These are phyloP conservation scores for Ptychobarbus kaznakovi DNA, from an alignment of 2,797 vertebrate species.

Conservation along the genomic window DNA sequence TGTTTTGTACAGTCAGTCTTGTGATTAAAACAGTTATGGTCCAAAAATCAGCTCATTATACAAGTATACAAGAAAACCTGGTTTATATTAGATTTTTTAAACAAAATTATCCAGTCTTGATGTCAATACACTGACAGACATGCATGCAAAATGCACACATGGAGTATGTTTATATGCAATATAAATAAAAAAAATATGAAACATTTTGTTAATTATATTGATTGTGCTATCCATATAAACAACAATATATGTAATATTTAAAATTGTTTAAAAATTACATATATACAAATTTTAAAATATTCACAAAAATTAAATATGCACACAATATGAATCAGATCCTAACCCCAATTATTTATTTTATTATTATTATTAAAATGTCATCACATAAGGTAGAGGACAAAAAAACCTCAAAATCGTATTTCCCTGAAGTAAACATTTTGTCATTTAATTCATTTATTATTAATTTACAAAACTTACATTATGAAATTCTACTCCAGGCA, in stretches of 20 bases:
- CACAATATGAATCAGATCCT: too few species aligned
- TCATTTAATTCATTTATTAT: background rate
- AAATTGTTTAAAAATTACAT: too few species aligned
- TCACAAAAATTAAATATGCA: too few species aligned
- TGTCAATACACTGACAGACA: background rate
- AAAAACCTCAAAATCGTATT: background rate
- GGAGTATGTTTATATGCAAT: background rate
- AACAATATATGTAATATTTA: background rate
- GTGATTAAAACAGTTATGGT: slow-evolving; percentile 6
- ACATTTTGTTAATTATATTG: background rate
- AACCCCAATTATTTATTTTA: too few species aligned
- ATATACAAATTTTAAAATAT: too few species aligned
- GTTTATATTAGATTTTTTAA: background rate
- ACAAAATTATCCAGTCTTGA: too few species aligned
- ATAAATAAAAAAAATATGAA: too few species aligned
- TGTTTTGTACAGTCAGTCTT: background rate
- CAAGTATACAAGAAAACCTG: background rate
- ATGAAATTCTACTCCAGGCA: background rate
- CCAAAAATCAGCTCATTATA: slow-evolving; percentile 8
- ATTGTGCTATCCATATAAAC: background rate
- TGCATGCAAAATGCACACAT: background rate
- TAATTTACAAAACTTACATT: background rate
- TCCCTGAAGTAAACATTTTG: background rate
- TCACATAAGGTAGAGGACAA: background rate
- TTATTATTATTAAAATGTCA: background rate